Evolutionary conservation across 92 coral and sea anemone species (phyloP).

Genomic region (Siderastrea siderea): DNA sequence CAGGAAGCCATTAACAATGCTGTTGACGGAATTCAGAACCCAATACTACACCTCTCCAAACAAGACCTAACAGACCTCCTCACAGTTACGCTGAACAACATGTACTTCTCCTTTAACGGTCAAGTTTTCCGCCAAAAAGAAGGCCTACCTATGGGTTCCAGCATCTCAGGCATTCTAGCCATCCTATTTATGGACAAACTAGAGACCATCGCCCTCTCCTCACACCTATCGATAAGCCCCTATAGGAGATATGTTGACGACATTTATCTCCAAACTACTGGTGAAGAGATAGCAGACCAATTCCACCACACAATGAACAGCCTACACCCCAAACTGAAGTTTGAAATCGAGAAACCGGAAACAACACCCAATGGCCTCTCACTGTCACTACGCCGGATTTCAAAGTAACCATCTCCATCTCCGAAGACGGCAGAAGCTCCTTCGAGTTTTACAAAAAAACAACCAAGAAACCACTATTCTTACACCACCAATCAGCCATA

Average conservation of each 20-base stretch:
- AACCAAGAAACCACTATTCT: not conserved
- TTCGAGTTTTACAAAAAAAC: conserved; percentile 63
- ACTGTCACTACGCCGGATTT: conserved; percentile 40
- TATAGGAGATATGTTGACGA: conserved; percentile 11
- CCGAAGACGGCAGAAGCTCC: conserved; percentile 33
- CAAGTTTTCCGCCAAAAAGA: too few species aligned
- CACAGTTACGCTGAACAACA: too few species aligned
- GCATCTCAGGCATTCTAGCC: too few species aligned
- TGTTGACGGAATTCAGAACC: too few species aligned
- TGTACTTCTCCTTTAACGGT: too few species aligned
- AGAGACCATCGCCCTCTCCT: conserved; percentile 3
- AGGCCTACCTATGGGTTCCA: too few species aligned
- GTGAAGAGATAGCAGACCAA: conserved; percentile 33
- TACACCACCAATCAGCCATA: too few species aligned
- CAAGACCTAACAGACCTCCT: too few species aligned
- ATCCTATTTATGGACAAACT: too few species aligned
- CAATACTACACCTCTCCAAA: too few species aligned
- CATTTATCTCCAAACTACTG: conserved; percentile 37
- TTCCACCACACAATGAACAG: conserved; percentile 48
- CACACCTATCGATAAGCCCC: conserved; percentile 28
- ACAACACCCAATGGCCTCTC: conserved; percentile 24
- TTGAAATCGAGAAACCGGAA: conserved; percentile 20
- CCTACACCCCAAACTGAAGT: conserved; percentile 40
- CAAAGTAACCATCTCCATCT: conserved; percentile 26
- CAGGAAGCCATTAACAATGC: too few species aligned